Conservation (phyloP, 2,888 invertebrate genomes). For the Luperina testacea region DNA sequence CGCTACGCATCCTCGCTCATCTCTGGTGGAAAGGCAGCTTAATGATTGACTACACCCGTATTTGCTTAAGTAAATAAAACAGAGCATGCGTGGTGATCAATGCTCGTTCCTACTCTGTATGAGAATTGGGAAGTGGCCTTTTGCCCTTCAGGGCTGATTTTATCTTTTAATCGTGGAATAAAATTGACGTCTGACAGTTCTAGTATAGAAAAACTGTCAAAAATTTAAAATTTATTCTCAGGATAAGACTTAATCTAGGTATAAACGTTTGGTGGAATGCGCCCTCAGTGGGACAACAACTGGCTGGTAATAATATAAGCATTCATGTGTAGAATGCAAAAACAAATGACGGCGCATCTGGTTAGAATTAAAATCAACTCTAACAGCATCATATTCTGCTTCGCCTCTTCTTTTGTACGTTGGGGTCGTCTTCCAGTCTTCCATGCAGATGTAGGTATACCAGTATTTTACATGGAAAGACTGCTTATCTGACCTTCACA, state of each 20-base stretch:
- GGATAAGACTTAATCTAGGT: no score
- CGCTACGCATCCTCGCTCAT: no score
- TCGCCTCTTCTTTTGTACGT: neutral
- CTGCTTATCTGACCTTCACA: neutral
- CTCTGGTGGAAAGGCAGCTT: no score
- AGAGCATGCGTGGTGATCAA: neutral
- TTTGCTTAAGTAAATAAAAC: constrained; percentile 30
- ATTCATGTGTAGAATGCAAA: neutral
- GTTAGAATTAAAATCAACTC: neutral
- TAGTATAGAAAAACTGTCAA: no score
- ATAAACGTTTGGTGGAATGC: no score
- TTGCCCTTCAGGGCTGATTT: neutral
- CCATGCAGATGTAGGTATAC: neutral
- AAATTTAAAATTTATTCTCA: no score
- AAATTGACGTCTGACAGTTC: no score
- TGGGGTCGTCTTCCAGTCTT: neutral
- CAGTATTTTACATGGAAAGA: neutral
- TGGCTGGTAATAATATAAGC: neutral
- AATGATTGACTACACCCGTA: neutral
- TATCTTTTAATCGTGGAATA: no score
- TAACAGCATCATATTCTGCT: no score
- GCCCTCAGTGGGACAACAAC: neutral
- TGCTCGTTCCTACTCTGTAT: no score
- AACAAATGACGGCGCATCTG: neutral
- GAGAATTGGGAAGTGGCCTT: neutral